Conservation (phyloP, 2,888 invertebrate species). For the Chrysina gloriosa region DNA sequence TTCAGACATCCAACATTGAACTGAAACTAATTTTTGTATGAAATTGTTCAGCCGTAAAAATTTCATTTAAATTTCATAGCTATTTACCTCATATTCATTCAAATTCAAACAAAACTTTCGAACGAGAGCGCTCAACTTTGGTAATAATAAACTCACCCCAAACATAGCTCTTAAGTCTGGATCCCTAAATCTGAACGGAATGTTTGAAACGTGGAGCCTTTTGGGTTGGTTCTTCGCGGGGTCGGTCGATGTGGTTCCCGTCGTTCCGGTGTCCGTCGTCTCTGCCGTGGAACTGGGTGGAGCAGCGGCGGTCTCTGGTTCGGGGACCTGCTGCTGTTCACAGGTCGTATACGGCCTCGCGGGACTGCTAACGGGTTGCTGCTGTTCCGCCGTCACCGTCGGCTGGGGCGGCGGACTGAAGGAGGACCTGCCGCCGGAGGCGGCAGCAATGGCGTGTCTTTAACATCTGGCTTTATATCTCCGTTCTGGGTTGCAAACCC, state of each 20-base stretch:
- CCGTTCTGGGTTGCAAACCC: conserved; percentile 67
- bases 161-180: conserved; percentile 98
- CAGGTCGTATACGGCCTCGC: conserved; percentile 59
- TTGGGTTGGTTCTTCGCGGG: conserved; percentile 85
- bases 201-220: conserved; percentile 98
- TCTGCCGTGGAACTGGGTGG: conserved; percentile 54
- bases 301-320: conserved; percentile 51
- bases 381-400: conserved; percentile 62
- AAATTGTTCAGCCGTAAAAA: too few relatives aligned
- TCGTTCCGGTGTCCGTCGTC: conserved; percentile 49
- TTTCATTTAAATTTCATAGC: too few relatives aligned
- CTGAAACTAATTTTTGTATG: too few relatives aligned
- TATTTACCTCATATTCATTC: too few relatives aligned
- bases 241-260: conserved; percentile 63
- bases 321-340: conserved; percentile 47
- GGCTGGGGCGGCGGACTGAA: conserved; percentile 64
- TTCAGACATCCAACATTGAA: too few relatives aligned
- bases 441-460: conserved; percentile 66
- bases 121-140: too few relatives aligned
- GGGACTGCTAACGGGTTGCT: conserved; percentile 64
- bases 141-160: conserved; percentile 82
- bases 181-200: conserved; percentile 99
- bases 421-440: conserved; percentile 65
- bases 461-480: conserved; percentile 64
- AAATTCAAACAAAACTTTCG: too few relatives aligned